Evolutionary conservation across 2,888 invertebrate genomes (phyloP).

Genomic region (Kryphioiulus occultus): DNA sequence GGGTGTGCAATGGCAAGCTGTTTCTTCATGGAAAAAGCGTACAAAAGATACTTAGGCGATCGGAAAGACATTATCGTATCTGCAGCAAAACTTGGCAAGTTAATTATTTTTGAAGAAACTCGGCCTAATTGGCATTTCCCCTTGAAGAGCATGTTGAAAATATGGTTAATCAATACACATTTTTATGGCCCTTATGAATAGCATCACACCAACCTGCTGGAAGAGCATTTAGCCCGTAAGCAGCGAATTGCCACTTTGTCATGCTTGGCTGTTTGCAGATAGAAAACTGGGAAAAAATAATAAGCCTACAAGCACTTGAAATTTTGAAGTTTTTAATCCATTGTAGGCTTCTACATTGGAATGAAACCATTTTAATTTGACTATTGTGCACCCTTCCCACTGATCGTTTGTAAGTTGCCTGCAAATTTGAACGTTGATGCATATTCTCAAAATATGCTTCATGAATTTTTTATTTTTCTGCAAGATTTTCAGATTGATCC

Average conservation of each 20-base stretch:
- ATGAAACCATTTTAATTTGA: no score
- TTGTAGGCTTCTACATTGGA: no score
- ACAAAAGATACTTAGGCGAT: constrained; percentile 48
- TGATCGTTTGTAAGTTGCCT: no score
- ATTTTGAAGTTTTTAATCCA: not conserved
- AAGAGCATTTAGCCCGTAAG: not conserved
- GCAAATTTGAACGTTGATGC: no score
- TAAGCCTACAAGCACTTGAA: not conserved
- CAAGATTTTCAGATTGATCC: no score
- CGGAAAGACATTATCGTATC: constrained; percentile 49
- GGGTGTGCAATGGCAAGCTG: constrained; percentile 1
- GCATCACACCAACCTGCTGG: constrained; percentile 10
- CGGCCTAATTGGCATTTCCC: constrained; percentile 39
- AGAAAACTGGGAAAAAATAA: not conserved
- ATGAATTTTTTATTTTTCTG: no score
- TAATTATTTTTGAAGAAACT: constrained; percentile 49
- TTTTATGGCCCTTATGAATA: constrained; percentile 42
- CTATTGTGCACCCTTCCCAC: no score
- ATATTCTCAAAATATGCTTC: no score
- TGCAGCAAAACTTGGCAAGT: constrained; percentile 47
- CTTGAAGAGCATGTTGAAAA: constrained; percentile 42
- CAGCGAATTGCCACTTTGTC: not conserved
- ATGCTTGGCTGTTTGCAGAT: not conserved
- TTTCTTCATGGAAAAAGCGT: constrained; percentile 39
- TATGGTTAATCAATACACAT: constrained; percentile 49